Conservation (phyloP, 2,888 invertebrate species). For the Nephrotoma flavescens region DNA sequence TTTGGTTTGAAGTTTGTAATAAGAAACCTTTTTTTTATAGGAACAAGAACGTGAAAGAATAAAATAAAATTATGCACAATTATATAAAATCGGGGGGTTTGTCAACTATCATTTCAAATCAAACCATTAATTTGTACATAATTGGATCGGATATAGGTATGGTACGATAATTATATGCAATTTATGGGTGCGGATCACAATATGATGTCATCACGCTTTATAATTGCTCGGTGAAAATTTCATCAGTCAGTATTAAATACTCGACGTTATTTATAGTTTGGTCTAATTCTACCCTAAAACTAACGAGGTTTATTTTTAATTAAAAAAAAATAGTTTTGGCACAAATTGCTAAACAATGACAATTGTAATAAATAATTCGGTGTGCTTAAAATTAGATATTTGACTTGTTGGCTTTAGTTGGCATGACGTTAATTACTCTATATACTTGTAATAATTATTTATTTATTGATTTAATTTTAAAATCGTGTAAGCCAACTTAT, state of each 20-base stretch:
- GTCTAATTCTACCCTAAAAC: background rate
- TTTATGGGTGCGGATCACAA: background rate
- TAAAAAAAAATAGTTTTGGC: background rate
- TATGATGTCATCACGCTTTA: background rate
- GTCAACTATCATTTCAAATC: background rate
- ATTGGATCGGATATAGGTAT: background rate
- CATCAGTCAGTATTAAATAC: background rate
- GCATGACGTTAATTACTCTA: background rate
- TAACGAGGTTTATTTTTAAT: background rate
- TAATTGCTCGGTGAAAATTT: background rate
- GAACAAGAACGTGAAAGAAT: background rate
- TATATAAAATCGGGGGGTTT: background rate
- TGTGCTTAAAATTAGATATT: background rate
- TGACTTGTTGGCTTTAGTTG: background rate
- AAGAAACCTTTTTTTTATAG: background rate
- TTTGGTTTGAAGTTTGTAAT: background rate
- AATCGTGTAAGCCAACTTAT: background rate
- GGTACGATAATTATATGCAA: background rate
- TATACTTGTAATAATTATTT: background rate
- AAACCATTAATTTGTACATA: background rate
- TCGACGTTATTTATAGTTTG: background rate
- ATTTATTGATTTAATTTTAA: background rate
- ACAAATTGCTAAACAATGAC: background rate
- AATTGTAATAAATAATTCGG: background rate
- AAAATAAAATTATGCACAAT: background rate